phyloP scores from a whole-genome alignment of 2,888 invertebrate species.

The Smittia aterrima region DNA sequence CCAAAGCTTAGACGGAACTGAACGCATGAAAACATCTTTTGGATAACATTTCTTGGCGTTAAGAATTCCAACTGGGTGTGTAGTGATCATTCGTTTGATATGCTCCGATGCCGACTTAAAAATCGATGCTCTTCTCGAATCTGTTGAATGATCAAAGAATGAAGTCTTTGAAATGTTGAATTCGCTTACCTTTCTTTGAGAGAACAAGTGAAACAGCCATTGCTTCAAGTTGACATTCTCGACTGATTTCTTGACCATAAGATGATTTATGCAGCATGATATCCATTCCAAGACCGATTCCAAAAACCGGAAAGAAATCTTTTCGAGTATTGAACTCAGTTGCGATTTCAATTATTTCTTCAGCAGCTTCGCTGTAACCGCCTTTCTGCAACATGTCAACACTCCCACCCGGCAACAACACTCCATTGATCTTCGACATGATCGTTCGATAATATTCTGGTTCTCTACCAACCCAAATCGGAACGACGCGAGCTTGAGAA shows the following conservation, averaged over 20 bases:
- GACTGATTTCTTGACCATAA: conserved; percentile 49
- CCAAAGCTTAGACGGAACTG: not conserved
- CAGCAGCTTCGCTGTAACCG: conserved; percentile 69
- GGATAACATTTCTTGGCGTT: not conserved
- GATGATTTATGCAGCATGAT: conserved; percentile 64
- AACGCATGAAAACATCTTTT: not conserved
- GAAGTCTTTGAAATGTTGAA: not conserved
- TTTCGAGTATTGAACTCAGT: conserved; percentile 62
- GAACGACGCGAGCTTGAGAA: conserved; percentile 30
- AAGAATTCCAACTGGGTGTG: not conserved
- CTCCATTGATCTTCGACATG: conserved; percentile 61
- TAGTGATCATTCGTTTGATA: not conserved
- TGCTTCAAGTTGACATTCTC: conserved; percentile 57
- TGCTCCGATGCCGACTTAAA: not conserved
- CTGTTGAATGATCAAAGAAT: not conserved
- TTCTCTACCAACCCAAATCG: conserved; percentile 52
- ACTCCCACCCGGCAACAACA: conserved; percentile 73
- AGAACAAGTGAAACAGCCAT: conserved; percentile 63
- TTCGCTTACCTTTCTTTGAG: conserved; percentile 55
- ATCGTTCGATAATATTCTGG: conserved; percentile 58
- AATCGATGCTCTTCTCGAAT: not conserved
- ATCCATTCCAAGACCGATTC: conserved; percentile 80
- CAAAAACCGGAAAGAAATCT: conserved; percentile 75
- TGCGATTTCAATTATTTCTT: conserved; percentile 63
- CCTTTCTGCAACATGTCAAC: conserved; percentile 62